Evolutionary conservation across 2,888 invertebrate genomes (phyloP).

Genomic region (Polyommatus icarus): DNA sequence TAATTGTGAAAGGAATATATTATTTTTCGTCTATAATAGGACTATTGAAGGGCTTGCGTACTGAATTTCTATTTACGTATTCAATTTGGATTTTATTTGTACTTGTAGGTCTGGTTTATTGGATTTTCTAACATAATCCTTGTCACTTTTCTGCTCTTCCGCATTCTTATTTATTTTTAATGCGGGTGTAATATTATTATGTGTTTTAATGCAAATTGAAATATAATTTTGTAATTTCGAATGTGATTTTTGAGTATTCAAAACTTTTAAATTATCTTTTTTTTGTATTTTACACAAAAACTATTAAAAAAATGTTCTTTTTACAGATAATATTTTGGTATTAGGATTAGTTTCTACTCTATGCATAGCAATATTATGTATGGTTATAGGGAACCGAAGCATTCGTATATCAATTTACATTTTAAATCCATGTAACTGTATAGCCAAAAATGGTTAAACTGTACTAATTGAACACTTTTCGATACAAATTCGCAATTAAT

Average conservation of each 20-base stretch:
- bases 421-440: conserved; percentile 9
- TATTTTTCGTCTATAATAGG: conserved; percentile 34
- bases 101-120: neutral
- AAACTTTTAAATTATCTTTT: neutral
- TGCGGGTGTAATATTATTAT: neutral
- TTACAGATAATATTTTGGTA: neutral
- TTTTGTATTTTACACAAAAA: neutral
- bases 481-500: conserved; percentile 32
- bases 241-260: no score
- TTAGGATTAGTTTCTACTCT: neutral
- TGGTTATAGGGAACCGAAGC: neutral
- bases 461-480: conserved; percentile 25
- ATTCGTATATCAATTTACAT: conserved; percentile 11
- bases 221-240: no score
- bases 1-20: conserved; percentile 48
- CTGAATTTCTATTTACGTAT: conserved; percentile 24
- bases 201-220: no score
- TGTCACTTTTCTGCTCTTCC: neutral
- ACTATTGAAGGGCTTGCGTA: conserved; percentile 22
- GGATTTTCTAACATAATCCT: neutral
- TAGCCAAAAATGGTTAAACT: conserved; percentile 25
- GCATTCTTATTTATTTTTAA: neutral
- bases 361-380: neutral
- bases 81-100: neutral
- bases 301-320: neutral